These are phyloP conservation scores for Dasypus novemcinctus DNA, from an alignment of 2,113 vertebrate species.

Conservation along the genomic window DNA sequence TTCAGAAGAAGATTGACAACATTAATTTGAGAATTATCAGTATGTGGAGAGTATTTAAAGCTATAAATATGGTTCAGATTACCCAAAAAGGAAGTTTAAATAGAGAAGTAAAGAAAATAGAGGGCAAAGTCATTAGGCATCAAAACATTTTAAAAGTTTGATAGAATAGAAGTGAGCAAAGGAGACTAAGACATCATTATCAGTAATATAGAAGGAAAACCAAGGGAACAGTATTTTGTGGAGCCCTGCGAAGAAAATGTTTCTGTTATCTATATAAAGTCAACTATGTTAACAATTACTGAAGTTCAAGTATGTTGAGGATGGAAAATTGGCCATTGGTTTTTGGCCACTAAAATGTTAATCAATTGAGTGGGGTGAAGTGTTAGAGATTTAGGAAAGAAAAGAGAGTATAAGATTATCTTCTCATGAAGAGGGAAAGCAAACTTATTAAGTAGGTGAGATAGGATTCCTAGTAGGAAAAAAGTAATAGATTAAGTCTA, in stretches of 20 bases:
- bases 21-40: neutral
- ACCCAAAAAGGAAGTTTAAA: neutral
- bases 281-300: neutral
- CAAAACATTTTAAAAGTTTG: neutral
- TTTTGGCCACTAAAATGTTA: neutral
- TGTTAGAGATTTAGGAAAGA: neutral
- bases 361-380: neutral
- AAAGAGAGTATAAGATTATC: neutral
- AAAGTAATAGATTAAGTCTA: neutral
- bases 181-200: neutral
- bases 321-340: neutral
- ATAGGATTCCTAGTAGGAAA: neutral
- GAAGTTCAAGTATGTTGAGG: neutral
- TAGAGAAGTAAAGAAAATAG: neutral
- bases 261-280: neutral
- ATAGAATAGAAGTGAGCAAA: neutral
- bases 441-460: neutral
- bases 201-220: neutral
- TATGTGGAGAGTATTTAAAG: neutral
- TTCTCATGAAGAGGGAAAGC: neutral
- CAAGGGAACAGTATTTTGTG: neutral
- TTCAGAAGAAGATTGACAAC: neutral
- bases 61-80: neutral
- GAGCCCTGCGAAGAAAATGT: neutral
- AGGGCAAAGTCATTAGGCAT: neutral